These are phyloP conservation scores for Speoplatyrhinus poulsoni DNA, from an alignment of 2,113 vertebrate genomes.

Conservation along the genomic window DNA sequence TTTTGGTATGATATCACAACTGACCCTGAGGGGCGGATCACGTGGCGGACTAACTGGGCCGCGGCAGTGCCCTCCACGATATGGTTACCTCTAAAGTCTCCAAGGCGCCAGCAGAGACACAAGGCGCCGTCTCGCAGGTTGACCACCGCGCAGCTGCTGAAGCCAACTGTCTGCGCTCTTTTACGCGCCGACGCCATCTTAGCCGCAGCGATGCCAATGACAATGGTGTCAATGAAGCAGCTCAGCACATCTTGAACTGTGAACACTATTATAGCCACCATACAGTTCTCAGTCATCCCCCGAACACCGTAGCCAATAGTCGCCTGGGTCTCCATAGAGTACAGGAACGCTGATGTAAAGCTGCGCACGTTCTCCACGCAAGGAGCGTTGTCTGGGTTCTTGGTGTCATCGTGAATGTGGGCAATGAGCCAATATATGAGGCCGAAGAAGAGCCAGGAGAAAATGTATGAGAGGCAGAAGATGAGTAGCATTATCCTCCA, in stretches of 20 bases:
- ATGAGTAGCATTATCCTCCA: slow-evolving; percentile 93
- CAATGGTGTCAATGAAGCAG: slow-evolving; percentile 89
- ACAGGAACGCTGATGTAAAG: slow-evolving; percentile 90
- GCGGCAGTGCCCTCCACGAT: slow-evolving; percentile 87
- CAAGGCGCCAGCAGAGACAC: slow-evolving; percentile 93
- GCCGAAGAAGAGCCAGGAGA: slow-evolving; percentile 92
- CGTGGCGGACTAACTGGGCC: slow-evolving; percentile 84
- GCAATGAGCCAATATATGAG: slow-evolving; percentile 90
- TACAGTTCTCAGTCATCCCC: slow-evolving; percentile 87
- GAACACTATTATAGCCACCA: slow-evolving; percentile 80
- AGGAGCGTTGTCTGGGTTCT: slow-evolving; percentile 42
- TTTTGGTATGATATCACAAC: slow-evolving; percentile 83
- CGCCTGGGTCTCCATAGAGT: slow-evolving; percentile 91
- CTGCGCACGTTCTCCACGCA: slow-evolving; percentile 86
- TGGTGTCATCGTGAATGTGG: slow-evolving; percentile 81
- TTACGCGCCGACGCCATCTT: slow-evolving; percentile 95
- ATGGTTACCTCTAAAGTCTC: slow-evolving; percentile 90
- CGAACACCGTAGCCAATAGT: slow-evolving; percentile 92
- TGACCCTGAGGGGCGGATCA: slow-evolving; percentile 73
- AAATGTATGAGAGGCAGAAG: slow-evolving; percentile 88
- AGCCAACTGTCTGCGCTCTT: slow-evolving; percentile 90
- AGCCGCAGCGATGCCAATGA: slow-evolving; percentile 87
- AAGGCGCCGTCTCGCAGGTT: slow-evolving; percentile 82
- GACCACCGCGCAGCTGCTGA: slow-evolving; percentile 86
- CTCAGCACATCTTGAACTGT: slow-evolving; percentile 87